These are phyloP conservation scores for Hermatobates lingyangjiaoensis DNA, from an alignment of 1,140 invertebrate species.

Conservation along the genomic window DNA sequence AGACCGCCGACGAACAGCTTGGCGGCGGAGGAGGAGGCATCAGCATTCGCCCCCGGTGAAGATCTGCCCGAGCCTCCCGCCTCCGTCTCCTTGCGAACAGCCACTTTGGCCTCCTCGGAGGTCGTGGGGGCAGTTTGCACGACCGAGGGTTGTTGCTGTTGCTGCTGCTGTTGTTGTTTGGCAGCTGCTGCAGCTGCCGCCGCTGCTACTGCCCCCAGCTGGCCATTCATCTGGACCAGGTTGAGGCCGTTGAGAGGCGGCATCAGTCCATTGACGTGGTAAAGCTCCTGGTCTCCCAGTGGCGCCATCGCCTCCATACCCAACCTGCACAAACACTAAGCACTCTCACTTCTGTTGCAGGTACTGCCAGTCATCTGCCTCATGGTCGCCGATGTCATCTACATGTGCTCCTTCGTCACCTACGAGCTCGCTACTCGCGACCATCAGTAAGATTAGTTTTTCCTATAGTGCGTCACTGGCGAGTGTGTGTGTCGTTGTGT, in stretches of 20 bases:
- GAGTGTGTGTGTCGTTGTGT: conserved; percentile 2
- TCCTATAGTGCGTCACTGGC: not conserved
- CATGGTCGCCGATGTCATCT: not conserved
- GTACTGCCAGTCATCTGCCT: not conserved
- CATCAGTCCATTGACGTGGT: conserved; percentile 16
- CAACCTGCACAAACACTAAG: conserved; percentile 15
- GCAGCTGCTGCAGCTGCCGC: conserved; percentile 8
- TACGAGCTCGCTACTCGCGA: not conserved
- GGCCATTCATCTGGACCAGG: conserved; percentile 16
- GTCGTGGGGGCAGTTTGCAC: conserved; percentile 14
- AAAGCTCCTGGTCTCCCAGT: conserved; percentile 18
- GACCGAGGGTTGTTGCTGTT: conserved; percentile 22
- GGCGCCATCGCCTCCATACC: conserved; percentile 19
- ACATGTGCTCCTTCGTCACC: not conserved
- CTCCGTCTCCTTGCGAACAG: conserved; percentile 15
- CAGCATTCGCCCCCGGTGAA: conserved; percentile 22
- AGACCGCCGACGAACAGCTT: conserved; percentile 80
- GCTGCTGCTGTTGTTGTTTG: not conserved
- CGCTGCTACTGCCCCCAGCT: conserved; percentile 4
- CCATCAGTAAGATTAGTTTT: not conserved
- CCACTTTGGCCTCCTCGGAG: not conserved
- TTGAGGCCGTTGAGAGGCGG: conserved; percentile 11
- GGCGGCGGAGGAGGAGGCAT: conserved; percentile 45
- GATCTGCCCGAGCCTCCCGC: conserved; percentile 17
- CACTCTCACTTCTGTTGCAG: not conserved